Base-by-base conservation (phyloP, 2,797 vertebrate species). In the Sebastes ruberrimus region DNA sequence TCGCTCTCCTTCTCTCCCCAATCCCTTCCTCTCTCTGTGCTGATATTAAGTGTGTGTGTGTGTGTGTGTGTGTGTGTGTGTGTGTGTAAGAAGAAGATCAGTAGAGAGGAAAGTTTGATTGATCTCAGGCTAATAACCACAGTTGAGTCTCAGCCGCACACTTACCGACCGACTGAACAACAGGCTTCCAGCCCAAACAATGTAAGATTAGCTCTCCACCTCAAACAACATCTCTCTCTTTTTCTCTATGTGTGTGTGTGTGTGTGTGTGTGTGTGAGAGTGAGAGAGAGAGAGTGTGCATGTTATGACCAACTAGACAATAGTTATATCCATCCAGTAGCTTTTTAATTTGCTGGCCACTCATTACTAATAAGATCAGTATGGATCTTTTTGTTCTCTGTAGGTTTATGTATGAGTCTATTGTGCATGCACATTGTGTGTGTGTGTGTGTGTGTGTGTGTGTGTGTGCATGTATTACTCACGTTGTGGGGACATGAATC, bases 101-200 rank as follows among this genome's bases (percentile, higher is more conserved):
- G 78, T 62, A 25, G 77, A 85, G 68, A 87, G 78, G 70, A 83
- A 80, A 80, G 84, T 76, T 83, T 85, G 90, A 94, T 94, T 92
- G 89, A 94, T 95, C 69, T 60, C 72, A 65, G 83, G 77, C 82
- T 89, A 93, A 93, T 91, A 93, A 89, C 83, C 61, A 35, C 63
- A 70, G 81, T 74, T 80, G 70, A 89, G 81, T 73, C 56, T 81
- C 60, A 63, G 74, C 70, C 1, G 52, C 71, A 77, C 49, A 69
- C 35, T 67, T 71, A 80, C 63, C 22, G n/a, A 74, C 42, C 25
- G 9, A 71, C 57, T 71, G 60, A 85, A 70, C 77, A 82, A 76
- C 42, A 71, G 35, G 33, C 63, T 78, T 62, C 49, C 64, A 66
- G 74, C 59, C 49, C 81, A 83, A 88, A 75, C 65, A 79, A 64